Evolutionary conservation across 1,140 invertebrate genomes (phyloP).

Genomic region (Halictus rubicundus): DNA sequence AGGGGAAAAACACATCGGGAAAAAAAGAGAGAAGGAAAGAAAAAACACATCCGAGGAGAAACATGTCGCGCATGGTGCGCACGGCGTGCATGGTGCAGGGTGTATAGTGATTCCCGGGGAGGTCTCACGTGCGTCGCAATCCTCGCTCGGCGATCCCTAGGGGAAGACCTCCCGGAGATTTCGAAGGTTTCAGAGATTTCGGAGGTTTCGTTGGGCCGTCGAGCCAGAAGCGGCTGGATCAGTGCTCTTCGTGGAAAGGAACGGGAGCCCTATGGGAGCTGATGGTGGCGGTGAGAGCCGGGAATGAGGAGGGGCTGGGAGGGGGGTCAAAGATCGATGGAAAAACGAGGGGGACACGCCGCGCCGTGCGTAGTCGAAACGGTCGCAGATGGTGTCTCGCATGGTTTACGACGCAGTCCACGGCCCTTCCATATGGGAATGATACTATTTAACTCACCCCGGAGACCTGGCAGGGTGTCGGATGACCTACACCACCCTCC

Average conservation of each 20-base stretch:
- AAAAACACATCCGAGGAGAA: too few relatives aligned
- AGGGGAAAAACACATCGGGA: too few relatives aligned
- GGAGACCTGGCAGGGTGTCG: constrained; percentile 62
- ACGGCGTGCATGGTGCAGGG: too few relatives aligned
- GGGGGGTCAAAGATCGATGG: constrained; percentile 49
- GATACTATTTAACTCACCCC: constrained; percentile 63
- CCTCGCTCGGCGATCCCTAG: constrained; percentile 47
- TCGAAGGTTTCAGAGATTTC: constrained; percentile 39
- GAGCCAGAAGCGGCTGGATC: constrained; percentile 7
- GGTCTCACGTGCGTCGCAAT: constrained; percentile 62
- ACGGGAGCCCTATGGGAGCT: neutral
- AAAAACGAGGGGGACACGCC: constrained; percentile 54
- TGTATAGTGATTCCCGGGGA: constrained; percentile 30
- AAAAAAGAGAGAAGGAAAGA: too few relatives aligned
- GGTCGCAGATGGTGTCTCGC: constrained; percentile 69
- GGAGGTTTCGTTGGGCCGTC: constrained; percentile 24
- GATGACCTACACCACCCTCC: constrained; percentile 51
- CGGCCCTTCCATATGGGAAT: constrained; percentile 64
- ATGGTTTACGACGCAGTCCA: constrained; percentile 63
- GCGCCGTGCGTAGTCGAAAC: constrained; percentile 40
- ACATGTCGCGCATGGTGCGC: too few relatives aligned
- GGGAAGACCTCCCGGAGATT: constrained; percentile 69
- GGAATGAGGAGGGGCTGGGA: too few relatives aligned
- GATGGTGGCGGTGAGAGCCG: neutral
- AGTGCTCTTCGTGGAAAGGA: constrained; percentile 42